Percentiles rank a stretch among this genome's conserved stretches.
Conservation (phyloP, 2,113 vertebrate species). For the Mus musculus region GRCm39 chr4:141762501-141763000, state of each 20-base stretch:
- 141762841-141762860: background rate
- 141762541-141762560: background rate
- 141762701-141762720: background rate
- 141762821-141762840: background rate
- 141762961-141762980: background rate
- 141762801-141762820: background rate
- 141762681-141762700: background rate
- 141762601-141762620: background rate
- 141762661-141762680: background rate
- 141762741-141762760: background rate
- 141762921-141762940: background rate
- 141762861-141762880: background rate
- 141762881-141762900: background rate
- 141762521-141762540: too few species aligned
- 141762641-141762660: background rate
- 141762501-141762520: too few species aligned
- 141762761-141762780: background rate
- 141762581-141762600: background rate
- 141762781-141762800: background rate
- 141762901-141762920: background rate
- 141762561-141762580: background rate
- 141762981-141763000: background rate
- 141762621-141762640: background rate
- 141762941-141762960: background rate
- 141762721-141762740: background rate